Evolutionary conservation across 1,140 invertebrate species (phyloP).

Genomic region (Hylaeus anthracinus): DNA sequence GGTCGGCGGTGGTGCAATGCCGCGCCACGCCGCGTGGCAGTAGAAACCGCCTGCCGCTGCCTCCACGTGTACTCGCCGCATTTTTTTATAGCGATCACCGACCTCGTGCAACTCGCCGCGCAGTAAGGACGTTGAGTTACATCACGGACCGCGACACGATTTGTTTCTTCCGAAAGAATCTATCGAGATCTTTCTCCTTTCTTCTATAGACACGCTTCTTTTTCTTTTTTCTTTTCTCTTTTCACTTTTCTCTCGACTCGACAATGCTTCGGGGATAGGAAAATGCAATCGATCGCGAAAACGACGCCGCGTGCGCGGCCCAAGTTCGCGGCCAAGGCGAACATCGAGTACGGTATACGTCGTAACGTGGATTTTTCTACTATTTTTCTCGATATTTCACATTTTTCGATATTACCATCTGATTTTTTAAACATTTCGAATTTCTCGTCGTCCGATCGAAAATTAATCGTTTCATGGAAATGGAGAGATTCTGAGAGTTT

Average conservation of each 20-base stretch:
- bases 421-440: no score
- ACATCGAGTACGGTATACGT: not conserved
- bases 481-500: no score
- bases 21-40: slow-evolving; percentile 46
- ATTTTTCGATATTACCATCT: not conserved
- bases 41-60: slow-evolving; percentile 72
- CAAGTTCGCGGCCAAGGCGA: slow-evolving; percentile 36
- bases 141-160: slow-evolving; percentile 65
- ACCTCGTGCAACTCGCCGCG: slow-evolving; percentile 79
- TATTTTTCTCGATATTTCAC: not conserved
- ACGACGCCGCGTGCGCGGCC: slow-evolving; percentile 4
- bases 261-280: not conserved
- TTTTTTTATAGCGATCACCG: slow-evolving; percentile 81
- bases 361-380: not conserved
- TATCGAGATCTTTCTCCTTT: slow-evolving; percentile 5
- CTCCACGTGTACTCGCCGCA: slow-evolving; percentile 78
- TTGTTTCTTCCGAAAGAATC: slow-evolving; percentile 35
- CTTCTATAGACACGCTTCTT: not conserved
- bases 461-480: no score
- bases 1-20: slow-evolving; percentile 59
- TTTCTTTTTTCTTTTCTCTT: not conserved
- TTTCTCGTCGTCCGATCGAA: no score
- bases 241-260: no score
- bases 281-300: slow-evolving; percentile 38
- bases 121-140: slow-evolving; percentile 80